Conservation (phyloP, 2,113 vertebrate genomes). For the Atrichornis clamosus region DNA sequence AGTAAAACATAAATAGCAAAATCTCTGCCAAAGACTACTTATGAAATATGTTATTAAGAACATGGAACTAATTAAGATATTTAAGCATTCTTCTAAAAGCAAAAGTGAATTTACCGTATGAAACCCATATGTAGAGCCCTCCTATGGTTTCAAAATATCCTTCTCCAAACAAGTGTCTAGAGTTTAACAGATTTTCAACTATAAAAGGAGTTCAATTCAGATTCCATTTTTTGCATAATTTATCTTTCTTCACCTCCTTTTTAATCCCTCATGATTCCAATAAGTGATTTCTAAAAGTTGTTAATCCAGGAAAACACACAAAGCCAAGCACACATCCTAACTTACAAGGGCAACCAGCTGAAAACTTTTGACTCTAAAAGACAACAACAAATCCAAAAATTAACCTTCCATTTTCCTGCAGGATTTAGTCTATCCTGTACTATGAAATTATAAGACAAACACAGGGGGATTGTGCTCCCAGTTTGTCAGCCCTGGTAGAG, state of each 20-base stretch:
- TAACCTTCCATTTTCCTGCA: not conserved
- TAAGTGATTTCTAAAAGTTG: not conserved
- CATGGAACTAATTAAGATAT: not conserved
- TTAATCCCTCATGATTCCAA: not conserved
- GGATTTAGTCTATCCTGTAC: not conserved
- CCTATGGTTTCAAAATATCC: rapidly evolving
- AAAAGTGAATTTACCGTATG: no score
- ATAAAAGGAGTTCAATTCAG: not conserved
- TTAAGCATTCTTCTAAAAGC: not conserved
- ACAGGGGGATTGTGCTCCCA: rapidly evolving
- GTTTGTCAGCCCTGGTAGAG: not conserved
- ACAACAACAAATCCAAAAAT: not conserved
- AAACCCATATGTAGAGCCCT: rapidly evolving
- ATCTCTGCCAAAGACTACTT: not conserved
- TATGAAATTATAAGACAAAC: not conserved
- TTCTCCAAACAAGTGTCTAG: not conserved
- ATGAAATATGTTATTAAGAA: no score
- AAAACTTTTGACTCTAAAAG: not conserved
- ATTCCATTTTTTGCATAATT: not conserved
- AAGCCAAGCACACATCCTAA: not conserved
- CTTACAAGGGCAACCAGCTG: not conserved
- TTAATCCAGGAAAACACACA: not conserved
- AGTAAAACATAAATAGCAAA: not conserved
- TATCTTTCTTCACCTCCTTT: not conserved
- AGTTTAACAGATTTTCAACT: not conserved